phyloP scores from a whole-genome alignment of 2,113 vertebrate genomes.

The Rostratula benghalensis region DNA sequence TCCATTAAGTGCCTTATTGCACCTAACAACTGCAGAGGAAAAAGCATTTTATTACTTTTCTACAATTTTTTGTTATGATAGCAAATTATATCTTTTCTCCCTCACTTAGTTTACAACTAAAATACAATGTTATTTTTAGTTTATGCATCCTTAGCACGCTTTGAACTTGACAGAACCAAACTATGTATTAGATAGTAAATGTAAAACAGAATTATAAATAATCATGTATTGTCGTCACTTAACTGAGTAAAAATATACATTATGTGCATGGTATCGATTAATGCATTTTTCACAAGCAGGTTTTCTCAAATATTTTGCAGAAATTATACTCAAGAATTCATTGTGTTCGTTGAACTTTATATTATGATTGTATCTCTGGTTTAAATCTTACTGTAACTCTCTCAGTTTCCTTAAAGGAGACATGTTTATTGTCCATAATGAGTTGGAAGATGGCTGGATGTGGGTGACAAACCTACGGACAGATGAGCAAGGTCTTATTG shows the following conservation, averaged over 20 bases:
- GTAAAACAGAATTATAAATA: neutral
- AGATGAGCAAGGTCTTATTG: conserved; percentile 97
- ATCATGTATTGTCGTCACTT: neutral
- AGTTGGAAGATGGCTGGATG: conserved; percentile 99
- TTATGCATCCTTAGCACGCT: neutral
- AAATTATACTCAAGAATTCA: neutral
- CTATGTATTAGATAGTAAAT: neutral
- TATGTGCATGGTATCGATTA: neutral
- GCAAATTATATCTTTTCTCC: neutral
- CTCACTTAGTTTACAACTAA: neutral
- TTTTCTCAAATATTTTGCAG: neutral
- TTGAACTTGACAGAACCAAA: neutral
- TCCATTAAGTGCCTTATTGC: neutral
- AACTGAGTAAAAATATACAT: neutral
- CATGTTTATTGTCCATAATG: conserved; percentile 99
- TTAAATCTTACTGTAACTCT: conserved; percentile 39
- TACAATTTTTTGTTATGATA: too few relatives aligned
- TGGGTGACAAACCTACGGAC: conserved; percentile 98
- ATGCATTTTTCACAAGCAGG: neutral
- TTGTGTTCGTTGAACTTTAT: neutral
- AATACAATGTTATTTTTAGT: neutral
- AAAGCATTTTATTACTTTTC: neutral
- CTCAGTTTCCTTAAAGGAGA: conserved; percentile 98
- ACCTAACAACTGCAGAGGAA: neutral
- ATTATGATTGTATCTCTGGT: neutral